These are phyloP conservation scores for Aphelenchoides besseyi DNA, from an alignment of 1,140 invertebrate species.

Conservation along the genomic window DNA sequence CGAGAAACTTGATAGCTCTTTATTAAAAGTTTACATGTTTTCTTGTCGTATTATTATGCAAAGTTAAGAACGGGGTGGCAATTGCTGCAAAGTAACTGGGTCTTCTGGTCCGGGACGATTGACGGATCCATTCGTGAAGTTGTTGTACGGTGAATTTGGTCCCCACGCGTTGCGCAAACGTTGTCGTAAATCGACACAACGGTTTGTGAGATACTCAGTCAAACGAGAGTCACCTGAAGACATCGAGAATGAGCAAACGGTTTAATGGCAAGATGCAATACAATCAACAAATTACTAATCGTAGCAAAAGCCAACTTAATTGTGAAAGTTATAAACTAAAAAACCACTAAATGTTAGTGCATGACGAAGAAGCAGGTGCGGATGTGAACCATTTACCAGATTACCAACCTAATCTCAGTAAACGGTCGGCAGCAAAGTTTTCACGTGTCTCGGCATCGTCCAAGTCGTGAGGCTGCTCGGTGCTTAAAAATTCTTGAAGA, in stretches of 20 bases:
- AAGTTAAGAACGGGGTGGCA: neutral
- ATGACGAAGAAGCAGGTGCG: neutral
- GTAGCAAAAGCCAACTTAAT: too few relatives aligned
- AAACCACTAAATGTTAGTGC: neutral
- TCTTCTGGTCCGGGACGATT: neutral
- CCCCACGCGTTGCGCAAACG: too few relatives aligned
- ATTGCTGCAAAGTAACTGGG: neutral
- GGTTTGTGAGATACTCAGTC: too few relatives aligned
- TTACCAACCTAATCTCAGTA: conserved; percentile 58
- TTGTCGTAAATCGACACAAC: too few relatives aligned
- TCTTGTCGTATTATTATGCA: conserved; percentile 2
- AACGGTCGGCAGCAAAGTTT: conserved; percentile 47
- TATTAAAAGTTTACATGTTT: too few relatives aligned
- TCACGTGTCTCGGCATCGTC: conserved; percentile 41
- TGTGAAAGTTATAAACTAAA: neutral
- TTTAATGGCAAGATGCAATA: too few relatives aligned
- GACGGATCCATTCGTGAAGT: neutral
- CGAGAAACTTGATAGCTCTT: too few relatives aligned
- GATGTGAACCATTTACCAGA: neutral
- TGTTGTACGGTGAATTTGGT: neutral
- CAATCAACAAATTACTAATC: too few relatives aligned
- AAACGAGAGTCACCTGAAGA: neutral
- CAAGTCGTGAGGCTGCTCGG: conserved; percentile 42
- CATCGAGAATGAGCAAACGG: neutral
- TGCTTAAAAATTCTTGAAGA: conserved; percentile 54